A percentile compares a stretch with the other conserved stretches of the same genome.
Evolutionary conservation across 2,797 vertebrate species (phyloP).

Genomic region (Tympanoctomys barrerae): DNA sequence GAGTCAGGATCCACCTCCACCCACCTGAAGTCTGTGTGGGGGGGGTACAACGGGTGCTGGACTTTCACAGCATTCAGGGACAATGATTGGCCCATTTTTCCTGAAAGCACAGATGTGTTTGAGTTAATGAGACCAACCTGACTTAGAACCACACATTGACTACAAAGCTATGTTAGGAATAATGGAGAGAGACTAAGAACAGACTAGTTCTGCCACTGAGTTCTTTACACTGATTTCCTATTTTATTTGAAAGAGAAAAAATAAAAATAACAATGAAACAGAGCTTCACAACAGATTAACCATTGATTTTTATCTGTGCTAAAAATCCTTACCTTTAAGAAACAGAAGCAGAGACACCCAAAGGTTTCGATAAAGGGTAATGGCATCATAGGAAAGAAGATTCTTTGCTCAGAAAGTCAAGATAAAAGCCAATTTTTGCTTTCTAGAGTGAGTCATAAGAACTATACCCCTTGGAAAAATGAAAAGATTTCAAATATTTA

Average conservation of each 20-base stretch:
- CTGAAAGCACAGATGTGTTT: neutral
- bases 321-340: constrained; percentile 41
- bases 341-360: neutral
- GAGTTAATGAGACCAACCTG: neutral
- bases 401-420: constrained; percentile 25
- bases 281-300: too few relatives aligned
- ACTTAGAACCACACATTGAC: neutral
- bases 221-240: too few relatives aligned
- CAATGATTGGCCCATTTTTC: neutral
- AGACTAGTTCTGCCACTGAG: neutral
- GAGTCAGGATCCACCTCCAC: neutral
- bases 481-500: constrained; percentile 34
- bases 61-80: neutral
- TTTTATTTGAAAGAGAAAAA: too few relatives aligned
- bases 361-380: constrained; percentile 63
- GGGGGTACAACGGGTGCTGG: neutral
- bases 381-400: constrained; percentile 57
- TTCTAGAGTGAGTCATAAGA: neutral
- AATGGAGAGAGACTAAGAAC: constrained; percentile 3
- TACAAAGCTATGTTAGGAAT: neutral
- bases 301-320: constrained; percentile 1
- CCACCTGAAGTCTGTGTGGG: neutral
- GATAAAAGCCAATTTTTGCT: constrained; percentile 15
- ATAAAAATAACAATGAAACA: too few relatives aligned
- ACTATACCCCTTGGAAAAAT: constrained; percentile 44